phyloP scores from a whole-genome alignment of 2,797 vertebrate species.

The Xenops minutus region DNA sequence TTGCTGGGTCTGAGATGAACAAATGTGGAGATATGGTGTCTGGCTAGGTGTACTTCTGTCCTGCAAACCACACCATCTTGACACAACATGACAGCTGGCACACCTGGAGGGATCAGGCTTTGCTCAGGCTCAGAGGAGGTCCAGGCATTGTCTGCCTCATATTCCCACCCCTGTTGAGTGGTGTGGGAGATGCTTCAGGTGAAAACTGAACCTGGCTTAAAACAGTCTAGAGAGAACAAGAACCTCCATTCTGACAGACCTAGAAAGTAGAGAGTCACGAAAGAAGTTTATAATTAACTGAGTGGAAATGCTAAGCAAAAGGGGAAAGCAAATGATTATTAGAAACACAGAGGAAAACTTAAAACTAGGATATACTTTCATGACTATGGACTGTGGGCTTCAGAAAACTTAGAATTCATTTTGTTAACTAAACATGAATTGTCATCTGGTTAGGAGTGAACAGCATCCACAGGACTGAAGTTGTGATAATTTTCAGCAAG shows the following conservation, averaged over 20 bases:
- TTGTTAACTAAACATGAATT: not conserved
- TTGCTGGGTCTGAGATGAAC: not conserved
- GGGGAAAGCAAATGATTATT: not conserved
- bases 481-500: not conserved
- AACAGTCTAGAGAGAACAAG: not conserved
- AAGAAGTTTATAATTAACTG: not conserved
- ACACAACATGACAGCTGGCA: not conserved
- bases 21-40: rapidly evolving
- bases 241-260: not conserved
- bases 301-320: not conserved
- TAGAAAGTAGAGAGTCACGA: not conserved
- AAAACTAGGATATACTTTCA: not conserved
- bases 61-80: rapidly evolving
- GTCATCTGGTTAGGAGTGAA: not conserved
- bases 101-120: rapidly evolving
- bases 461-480: not conserved
- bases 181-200: not conserved
- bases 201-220: not conserved
- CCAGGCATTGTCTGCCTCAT: not conserved
- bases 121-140: not conserved
- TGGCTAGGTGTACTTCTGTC: not conserved
- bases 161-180: not conserved
- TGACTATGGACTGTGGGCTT: not conserved
- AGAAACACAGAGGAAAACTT: not conserved
- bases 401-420: not conserved